Evolutionary conservation across 2,113 vertebrate genomes (phyloP).

Genomic region (Cromileptes altivelis): DNA sequence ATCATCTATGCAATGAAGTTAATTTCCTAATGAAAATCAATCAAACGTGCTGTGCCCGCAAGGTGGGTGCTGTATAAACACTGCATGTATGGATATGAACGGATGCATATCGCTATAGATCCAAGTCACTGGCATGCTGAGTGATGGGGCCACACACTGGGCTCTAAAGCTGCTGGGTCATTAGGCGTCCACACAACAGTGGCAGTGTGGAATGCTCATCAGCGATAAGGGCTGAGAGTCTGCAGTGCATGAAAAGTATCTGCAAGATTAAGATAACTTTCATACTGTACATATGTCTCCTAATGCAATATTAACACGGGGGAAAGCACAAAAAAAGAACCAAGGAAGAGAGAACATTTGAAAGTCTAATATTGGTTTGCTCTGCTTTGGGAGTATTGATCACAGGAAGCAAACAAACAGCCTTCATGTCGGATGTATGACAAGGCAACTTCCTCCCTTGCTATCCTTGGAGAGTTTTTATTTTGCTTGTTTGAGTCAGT

Average conservation of each 20-base stretch:
- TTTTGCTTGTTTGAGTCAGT: conserved; percentile 22
- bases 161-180: conserved; percentile 62
- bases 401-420: conserved; percentile 58
- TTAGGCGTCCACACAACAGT: conserved; percentile 67
- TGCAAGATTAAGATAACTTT: conserved; percentile 11
- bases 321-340: background rate
- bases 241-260: conserved; percentile 27
- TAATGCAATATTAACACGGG: background rate
- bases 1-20: background rate
- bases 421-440: conserved; percentile 38
- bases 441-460: conserved; percentile 36
- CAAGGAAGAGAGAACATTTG: conserved; percentile 14
- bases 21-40: conserved; percentile 28
- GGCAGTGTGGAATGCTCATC: conserved; percentile 60
- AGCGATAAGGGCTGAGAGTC: conserved; percentile 32
- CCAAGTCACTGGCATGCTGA: conserved; percentile 38
- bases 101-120: conserved; percentile 36
- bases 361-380: conserved; percentile 38
- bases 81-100: background rate
- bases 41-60: background rate
- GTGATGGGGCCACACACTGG: conserved; percentile 64
- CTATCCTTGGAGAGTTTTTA: conserved; percentile 26
- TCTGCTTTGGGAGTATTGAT: conserved; percentile 61
- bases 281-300: background rate
- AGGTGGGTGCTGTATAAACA: background rate